Evolutionary conservation across 2,888 invertebrate genomes (phyloP).

Genomic region (Hesperia comma): DNA sequence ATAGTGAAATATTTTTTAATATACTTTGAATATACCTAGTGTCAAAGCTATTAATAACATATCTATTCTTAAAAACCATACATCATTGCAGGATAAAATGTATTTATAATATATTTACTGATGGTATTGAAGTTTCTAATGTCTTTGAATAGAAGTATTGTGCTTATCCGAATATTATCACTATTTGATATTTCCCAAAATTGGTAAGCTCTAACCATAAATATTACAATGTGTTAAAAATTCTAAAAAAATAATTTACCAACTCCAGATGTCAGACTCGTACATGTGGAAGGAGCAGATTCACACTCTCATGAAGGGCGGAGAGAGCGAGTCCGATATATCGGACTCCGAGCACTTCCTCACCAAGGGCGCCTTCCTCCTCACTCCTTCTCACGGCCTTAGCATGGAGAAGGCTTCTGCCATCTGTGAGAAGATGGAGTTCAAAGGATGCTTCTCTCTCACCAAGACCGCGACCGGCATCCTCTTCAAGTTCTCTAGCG

Average conservation of each 20-base stretch:
- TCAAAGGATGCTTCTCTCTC: constrained; percentile 92
- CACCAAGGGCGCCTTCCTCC: constrained; percentile 91
- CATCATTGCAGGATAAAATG: too few species aligned
- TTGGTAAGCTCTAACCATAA: too few species aligned
- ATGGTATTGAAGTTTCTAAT: too few species aligned
- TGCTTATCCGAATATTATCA: too few species aligned
- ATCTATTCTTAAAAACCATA: too few species aligned
- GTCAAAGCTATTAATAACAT: too few species aligned
- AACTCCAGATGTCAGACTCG: constrained; percentile 74
- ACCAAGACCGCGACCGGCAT: constrained; percentile 95
- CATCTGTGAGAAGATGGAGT: constrained; percentile 95
- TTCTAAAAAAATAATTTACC: neutral
- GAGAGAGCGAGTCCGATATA: constrained; percentile 91
- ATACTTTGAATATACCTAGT: too few species aligned
- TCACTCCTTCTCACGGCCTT: constrained; percentile 93
- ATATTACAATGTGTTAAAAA: neutral
- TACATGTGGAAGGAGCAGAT: constrained; percentile 83
- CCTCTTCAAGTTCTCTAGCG: constrained; percentile 93
- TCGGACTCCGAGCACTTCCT: constrained; percentile 90
- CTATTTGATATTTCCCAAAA: too few species aligned
- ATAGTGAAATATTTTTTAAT: too few species aligned
- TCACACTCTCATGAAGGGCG: constrained; percentile 86
- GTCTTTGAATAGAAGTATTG: too few species aligned
- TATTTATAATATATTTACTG: too few species aligned
- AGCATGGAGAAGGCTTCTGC: constrained; percentile 93